Evolutionary conservation across 1,140 invertebrate genomes (phyloP).

Genomic region (Microplitis demolitor): DNA sequence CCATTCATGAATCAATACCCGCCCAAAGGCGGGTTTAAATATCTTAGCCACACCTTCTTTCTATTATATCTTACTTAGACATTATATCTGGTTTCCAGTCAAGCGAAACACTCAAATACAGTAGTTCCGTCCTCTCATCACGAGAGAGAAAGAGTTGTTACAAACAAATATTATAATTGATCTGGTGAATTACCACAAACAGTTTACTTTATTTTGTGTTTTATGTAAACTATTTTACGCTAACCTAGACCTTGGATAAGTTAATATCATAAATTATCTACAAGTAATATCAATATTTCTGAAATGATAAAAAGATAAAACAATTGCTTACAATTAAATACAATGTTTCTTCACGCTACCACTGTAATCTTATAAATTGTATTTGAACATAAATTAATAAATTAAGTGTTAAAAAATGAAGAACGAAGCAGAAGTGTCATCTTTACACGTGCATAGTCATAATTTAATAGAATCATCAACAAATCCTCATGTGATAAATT

Average conservation of each 20-base stretch:
- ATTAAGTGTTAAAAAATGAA: constrained; percentile 21
- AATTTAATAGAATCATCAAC: background rate
- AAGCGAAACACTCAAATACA: constrained; percentile 29
- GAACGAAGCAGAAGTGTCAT: constrained; percentile 24
- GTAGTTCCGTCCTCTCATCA: constrained; percentile 9
- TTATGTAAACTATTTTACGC: constrained; percentile 8
- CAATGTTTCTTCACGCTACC: background rate
- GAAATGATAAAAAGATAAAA: background rate
- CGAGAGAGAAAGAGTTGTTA: background rate
- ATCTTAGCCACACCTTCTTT: constrained; percentile 9
- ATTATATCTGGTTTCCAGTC: constrained; percentile 26
- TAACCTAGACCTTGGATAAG: background rate
- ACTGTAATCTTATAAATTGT: background rate
- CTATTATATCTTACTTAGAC: constrained; percentile 6
- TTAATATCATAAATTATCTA: background rate
- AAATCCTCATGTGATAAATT: background rate
- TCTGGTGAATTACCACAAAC: background rate
- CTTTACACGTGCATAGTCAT: constrained; percentile 16
- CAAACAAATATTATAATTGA: constrained; percentile 23
- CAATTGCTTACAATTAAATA: no score
- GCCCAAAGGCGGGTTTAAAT: constrained; percentile 16
- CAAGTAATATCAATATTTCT: background rate
- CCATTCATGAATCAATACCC: constrained; percentile 7
- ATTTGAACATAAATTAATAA: background rate
- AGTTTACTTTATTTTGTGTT: constrained; percentile 14